Base-by-base conservation (phyloP, 2,888 invertebrate genomes). In the Theristus sp. region DNA sequence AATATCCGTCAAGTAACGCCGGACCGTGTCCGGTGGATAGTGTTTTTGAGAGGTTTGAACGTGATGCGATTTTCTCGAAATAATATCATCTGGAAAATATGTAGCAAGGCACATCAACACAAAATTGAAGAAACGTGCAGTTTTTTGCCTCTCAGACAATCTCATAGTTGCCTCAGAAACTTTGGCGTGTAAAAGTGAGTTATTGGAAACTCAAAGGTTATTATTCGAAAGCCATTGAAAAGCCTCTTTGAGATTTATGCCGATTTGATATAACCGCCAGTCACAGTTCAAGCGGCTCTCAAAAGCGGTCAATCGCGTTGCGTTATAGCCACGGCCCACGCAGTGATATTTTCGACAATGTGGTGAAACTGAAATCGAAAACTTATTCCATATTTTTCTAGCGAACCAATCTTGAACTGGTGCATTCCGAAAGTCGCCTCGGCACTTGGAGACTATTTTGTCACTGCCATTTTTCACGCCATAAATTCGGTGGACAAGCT, bases 401-500 rank as follows among this genome's bases (percentile, higher is more conserved):
- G 89, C 69, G 80, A 80, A 61, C 83, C 88, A 2, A 81, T 93
- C 31, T 76, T 91, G 61, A 87, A 89, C 74, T 82, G 91, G 62
- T 93, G 93, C 75, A 82, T 91, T 67, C 91, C 91, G 3, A 81
- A 81, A 69, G 79, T 82, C 54, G 61, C 63, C 22, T 59, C 65
- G 10, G 68, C 65, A 30, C 62, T 69, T 53, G 80, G 84, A 13
- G 81, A 82, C 65, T 83, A 84, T 60, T 76, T 84, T 17, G 80
- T 83, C 0, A 77, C 80, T 49, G 79, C 81, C 65, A 79, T 84
- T 67, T 87, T 88, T 75, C 83, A 82, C 3, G 79, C 86, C 68
- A 79, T 91, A 55, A 89, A 91, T 72, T 85, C 84, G 67, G 87
- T 89, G 84, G 88, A 89, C 73, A 82, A 85, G 46, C 82, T 89